A percentile compares a stretch with the other conserved stretches of the same genome.
phyloP scores from a whole-genome alignment of 2,113 vertebrate species.

The Hoplias malabaricus region DNA sequence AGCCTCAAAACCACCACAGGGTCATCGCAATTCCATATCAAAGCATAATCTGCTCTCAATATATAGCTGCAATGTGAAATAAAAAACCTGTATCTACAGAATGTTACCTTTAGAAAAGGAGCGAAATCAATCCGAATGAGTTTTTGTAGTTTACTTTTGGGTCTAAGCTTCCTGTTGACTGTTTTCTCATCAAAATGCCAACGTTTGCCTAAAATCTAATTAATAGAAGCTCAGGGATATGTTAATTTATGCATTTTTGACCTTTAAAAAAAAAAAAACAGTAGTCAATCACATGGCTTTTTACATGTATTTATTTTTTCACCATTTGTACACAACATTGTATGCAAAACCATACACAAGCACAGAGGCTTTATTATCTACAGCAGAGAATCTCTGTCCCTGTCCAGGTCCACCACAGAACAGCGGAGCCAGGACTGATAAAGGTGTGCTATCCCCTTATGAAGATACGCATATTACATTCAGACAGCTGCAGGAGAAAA shows the following conservation, averaged over 20 bases:
- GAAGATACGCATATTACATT: background rate
- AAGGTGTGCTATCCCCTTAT: background rate
- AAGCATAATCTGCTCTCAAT: background rate
- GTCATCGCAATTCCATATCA: background rate
- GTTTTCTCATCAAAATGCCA: too few species aligned
- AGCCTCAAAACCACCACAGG: background rate
- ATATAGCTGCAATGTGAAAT: too few species aligned
- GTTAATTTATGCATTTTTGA: background rate
- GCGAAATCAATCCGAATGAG: too few species aligned
- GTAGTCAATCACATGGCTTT: constrained; percentile 9
- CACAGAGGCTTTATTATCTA: constrained; percentile 17
- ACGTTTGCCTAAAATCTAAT: too few species aligned
- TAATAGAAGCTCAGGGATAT: background rate
- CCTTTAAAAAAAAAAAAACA: background rate
- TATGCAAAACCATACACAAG: constrained; percentile 23
- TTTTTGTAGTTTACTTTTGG: too few species aligned
- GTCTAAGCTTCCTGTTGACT: too few species aligned
- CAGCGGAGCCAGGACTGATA: background rate
- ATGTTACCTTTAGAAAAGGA: too few species aligned
- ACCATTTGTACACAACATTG: constrained; percentile 23
- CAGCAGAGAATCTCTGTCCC: constrained; percentile 2
- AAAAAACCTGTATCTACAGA: too few species aligned
- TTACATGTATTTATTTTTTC: constrained; percentile 34
- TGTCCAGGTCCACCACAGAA: background rate
- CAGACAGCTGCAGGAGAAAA: background rate